Percentiles rank a stretch among this genome's conserved stretches.
These are phyloP conservation scores for Drosophila ohnishii DNA, from an alignment of 1,140 invertebrate species.

Conservation along the genomic window DNA sequence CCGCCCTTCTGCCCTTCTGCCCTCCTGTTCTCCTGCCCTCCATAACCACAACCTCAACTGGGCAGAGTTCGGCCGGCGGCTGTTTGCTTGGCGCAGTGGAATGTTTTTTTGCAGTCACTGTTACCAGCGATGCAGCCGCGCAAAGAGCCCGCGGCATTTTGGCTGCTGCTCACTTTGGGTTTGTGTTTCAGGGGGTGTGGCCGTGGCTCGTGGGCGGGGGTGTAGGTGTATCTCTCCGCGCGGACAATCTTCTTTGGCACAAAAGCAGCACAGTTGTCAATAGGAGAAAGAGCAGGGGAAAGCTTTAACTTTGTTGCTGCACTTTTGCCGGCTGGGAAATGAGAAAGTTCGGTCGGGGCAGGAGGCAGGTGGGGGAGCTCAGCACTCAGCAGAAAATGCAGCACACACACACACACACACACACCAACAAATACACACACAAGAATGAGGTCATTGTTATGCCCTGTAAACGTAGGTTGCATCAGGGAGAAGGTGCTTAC, in stretches of 20 bases:
- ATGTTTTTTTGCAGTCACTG: conserved; percentile 52
- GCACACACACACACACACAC: conserved; percentile 2
- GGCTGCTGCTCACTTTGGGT: conserved; percentile 47
- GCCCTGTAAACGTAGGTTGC: conserved; percentile 1
- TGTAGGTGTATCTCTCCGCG: conserved; percentile 11
- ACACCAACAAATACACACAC: background rate
- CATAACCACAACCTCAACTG: conserved; percentile 5
- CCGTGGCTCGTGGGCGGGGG: background rate
- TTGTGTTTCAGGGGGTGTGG: conserved; percentile 5
- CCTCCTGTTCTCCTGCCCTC: background rate
- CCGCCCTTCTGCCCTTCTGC: background rate
- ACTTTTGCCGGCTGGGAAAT: conserved; percentile 20
- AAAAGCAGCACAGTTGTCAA: conserved; percentile 49
- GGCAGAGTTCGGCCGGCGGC: conserved; percentile 25
- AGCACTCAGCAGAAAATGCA: conserved; percentile 4
- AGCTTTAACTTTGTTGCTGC: conserved; percentile 51
- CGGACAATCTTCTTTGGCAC: conserved; percentile 20
- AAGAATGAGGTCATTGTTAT: conserved; percentile 51
- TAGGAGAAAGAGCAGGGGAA: conserved; percentile 20
- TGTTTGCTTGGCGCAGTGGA: conserved; percentile 55
- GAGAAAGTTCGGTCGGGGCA: background rate
- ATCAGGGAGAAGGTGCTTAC: background rate
- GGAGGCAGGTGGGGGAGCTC: background rate
- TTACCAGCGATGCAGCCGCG: conserved; percentile 31
- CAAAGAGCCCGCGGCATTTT: conserved; percentile 48